Evolutionary conservation across 2,888 invertebrate genomes (phyloP), one percentile per base, ranked within the genome.

Genomic region (Monoplex corrugatus): DNA sequence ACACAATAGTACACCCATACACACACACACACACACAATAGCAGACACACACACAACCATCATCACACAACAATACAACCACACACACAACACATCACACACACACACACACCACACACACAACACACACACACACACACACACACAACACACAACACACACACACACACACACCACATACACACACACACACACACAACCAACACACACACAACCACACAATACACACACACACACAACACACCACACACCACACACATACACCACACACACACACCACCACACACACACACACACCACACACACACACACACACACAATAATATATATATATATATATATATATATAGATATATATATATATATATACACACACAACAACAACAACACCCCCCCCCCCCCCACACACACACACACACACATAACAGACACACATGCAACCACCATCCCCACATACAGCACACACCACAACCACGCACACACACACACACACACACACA

Each of bases 401-500:
- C 80, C 40, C 82, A 45, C 13, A 45, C 44, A 82, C 45, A 82
- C 44, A 82, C 44, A 44, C 82, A 8, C 44, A 44, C 82, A 8
- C n/a, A 44, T 8, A 43, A 82, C 10, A 44, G n/a, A 43, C n/a
- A 44, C 44, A 38, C 78, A 38, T 40, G 40, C 40, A 2, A 38
- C 38, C 13, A 78, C 5, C 78, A 23, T 40, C 38, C 78, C 23
- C 40, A 0, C 5, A 8, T 35, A 38, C 13, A 0, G 44, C 44
- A 82, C 44, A 82, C 23, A 82, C 82, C 43, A 43, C 28, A n/a
- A n/a, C n/a, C n/a, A n/a, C n/a, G n/a, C n/a, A n/a, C n/a, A n/a
- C 44, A 82, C 82, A 82, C 82, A 44, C 28, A 35, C 82, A 44
- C 44, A n/a, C 82, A 82, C 44, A 44, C 68, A 68, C 68, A 68